Conservation (phyloP, 2,888 invertebrate genomes). For the Hydroisotoma schaefferi region DNA sequence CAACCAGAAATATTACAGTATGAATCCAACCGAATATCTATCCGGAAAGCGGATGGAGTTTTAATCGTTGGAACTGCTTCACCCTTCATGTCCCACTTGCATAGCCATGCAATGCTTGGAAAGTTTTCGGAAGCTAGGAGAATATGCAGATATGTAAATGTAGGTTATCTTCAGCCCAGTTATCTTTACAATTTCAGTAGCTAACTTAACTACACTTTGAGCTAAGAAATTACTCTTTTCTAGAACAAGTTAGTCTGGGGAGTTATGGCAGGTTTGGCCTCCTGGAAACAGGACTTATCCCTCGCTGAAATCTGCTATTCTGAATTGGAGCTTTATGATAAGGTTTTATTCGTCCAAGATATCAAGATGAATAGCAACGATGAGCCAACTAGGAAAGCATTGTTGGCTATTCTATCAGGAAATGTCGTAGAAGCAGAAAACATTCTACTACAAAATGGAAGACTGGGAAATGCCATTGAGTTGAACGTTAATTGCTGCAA, state of each 20-base stretch:
- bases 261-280: conserved; percentile 85
- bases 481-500: conserved; percentile 67
- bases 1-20: conserved; percentile 77
- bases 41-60: conserved; percentile 86
- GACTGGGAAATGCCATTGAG: conserved; percentile 67
- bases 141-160: conserved; percentile 68
- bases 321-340: conserved; percentile 78
- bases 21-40: conserved; percentile 75
- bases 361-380: conserved; percentile 62
- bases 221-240: conserved; percentile 1
- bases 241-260: conserved; percentile 70
- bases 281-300: conserved; percentile 76
- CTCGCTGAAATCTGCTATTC: conserved; percentile 95
- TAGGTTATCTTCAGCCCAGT: conserved; percentile 48
- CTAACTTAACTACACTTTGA: neutral
- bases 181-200: conserved; percentile 3
- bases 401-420: conserved; percentile 66
- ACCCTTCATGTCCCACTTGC: conserved; percentile 63
- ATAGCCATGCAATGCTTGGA: conserved; percentile 67
- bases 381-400: conserved; percentile 62
- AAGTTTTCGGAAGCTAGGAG: conserved; percentile 82
- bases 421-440: conserved; percentile 68
- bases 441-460: conserved; percentile 65
- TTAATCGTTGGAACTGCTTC: conserved; percentile 69
- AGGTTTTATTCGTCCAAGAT: conserved; percentile 79